phyloP scores from a whole-genome alignment of 2,113 vertebrate genomes.

The Phaethornis superciliosus region DNA sequence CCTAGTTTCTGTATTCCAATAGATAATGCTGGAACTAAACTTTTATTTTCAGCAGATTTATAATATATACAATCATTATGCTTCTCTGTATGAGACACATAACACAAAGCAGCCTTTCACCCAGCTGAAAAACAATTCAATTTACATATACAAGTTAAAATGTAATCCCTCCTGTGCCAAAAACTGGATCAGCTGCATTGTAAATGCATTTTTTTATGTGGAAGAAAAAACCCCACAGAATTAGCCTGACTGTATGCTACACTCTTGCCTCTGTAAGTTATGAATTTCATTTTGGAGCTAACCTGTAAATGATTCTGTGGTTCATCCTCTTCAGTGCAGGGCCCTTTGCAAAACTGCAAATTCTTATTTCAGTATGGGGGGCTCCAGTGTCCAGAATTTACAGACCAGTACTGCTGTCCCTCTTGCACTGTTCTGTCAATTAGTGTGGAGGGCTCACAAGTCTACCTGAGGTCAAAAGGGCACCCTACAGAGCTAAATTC shows the following conservation, averaged over 20 bases:
- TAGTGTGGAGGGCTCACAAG: background rate
- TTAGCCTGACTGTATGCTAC: background rate
- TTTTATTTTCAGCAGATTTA: background rate
- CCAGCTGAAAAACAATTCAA: background rate
- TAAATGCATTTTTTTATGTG: background rate
- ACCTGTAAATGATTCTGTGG: background rate
- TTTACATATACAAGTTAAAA: slow-evolving; percentile 16
- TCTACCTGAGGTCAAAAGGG: background rate
- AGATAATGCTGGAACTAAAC: background rate
- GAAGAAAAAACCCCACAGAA: background rate
- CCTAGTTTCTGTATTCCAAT: background rate
- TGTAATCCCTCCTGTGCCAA: background rate
- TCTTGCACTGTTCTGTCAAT: background rate
- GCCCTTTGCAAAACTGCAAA: background rate
- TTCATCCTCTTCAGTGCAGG: background rate
- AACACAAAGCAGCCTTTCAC: background rate
- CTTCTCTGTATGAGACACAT: background rate
- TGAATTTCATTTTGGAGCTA: background rate
- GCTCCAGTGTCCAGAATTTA: background rate
- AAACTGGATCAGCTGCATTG: background rate
- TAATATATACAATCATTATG: background rate
- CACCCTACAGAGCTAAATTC: background rate
- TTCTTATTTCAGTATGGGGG: background rate
- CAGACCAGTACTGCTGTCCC: background rate
- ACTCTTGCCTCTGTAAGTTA: background rate